Evolutionary conservation across 2,888 invertebrate species (phyloP), one percentile per base, ranked within the genome.

Genomic region (Lordiphosa fenestrarum): DNA sequence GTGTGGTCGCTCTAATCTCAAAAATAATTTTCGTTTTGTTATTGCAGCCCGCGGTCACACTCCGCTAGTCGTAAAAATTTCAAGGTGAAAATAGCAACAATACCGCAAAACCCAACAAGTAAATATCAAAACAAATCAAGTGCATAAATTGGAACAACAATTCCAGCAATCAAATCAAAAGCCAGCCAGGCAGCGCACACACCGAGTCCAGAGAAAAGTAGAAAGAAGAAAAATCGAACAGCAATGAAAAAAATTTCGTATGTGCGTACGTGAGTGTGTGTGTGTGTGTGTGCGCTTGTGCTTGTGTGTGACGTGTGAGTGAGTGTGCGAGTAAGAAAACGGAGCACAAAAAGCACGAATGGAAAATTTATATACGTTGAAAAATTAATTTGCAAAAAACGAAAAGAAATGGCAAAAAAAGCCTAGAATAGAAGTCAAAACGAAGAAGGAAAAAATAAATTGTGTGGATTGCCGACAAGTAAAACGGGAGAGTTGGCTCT

Each of bases 311-410:
- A 39, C 54, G 55, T 68, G 62, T 69, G 74, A 66, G 80, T 78
- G 72, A 57, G 80, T 80, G 80, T 80, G 75, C 80, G 73, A 77
- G 83, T 75, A 83, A 80, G 80, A 77, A 78, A 77, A 83, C 73
- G 67, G 67, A 70, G 70, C 75, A 75, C 65, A 76, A 61, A 81
- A 69, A 37, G 59, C 78, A 82, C 59, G 49, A 66, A 66, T 54
- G 66, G 66, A 66, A 66, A 66, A 66, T 66, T 66, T 60, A 66
- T 66, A 66, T 60, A 50, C 46, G 55, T 49, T 65, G 66, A 60
- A 60, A 66, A 66, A 40, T 66, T 53, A 60, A 66, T 59, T 59
- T 54, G 53, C 42, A 54, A 49, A 19, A 50, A 40, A 30, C 6
- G 48, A 23, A 36, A 48, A 23, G 13, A 21, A 37, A 37, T 65